Evolutionary conservation across 1,140 invertebrate genomes (phyloP), one percentile per base, ranked within the genome.

Genomic region (Drosophila arawakana): DNA sequence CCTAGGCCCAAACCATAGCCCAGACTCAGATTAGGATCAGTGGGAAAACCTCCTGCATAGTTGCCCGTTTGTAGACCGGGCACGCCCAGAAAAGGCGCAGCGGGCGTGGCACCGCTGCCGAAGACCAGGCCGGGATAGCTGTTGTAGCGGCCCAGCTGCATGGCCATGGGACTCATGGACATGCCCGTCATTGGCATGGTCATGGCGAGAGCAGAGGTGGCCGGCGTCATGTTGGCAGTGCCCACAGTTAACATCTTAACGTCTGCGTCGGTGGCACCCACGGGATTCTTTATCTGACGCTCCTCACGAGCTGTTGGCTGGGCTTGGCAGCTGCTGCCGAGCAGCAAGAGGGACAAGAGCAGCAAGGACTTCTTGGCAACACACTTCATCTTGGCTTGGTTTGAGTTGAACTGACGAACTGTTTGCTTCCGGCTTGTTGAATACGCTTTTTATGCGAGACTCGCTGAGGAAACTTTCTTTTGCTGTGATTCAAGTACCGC

Each of bases 371-470:
- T 81, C 43, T 70, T 69, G 11, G 15, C 5, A 0, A 63, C 57
- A 52, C 46, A 78, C 52, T 65, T 71, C 85, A 90, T 90, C 60
- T 80, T 90, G 76, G 59, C 60, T 46, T 18, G 55, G 15, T 61
- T 71, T 41, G 49, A 50, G 41, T 6, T 30, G 25, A 30, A 68
- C 73, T 13, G 41, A 30, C 62, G 25, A 74, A 90, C 81, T 90
- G 85, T 90, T 90, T 86, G 81, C 78, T 90, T 85, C 81, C 81
- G 78, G 73, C 73, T 68, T 7, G 43, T 21, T 43, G 67, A 21
- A 47, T 55, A 41, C 59, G 68, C 58, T 69, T 90, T 90, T 90
- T 90, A 90, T 90, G 73, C 60, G 50, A 67, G 46, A 52, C 43
- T 13, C 44, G 25, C 9, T 25, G 37, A 34, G 43, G 66, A 60